These are phyloP conservation scores for Oceanites oceanicus DNA, from an alignment of 2,113 vertebrate genomes.

Conservation along the genomic window DNA sequence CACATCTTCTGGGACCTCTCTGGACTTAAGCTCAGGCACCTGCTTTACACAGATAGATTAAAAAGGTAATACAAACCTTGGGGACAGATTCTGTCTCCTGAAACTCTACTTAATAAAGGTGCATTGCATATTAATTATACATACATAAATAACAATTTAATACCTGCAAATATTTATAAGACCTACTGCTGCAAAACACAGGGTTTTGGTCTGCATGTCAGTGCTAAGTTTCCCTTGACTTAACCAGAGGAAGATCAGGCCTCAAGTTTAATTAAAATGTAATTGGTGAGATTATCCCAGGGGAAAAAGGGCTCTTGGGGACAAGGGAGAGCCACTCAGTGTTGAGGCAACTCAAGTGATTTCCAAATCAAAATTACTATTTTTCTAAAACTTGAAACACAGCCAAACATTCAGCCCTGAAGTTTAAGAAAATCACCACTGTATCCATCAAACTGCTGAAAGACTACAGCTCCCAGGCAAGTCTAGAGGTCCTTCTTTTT, in stretches of 20 bases:
- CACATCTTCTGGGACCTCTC: not conserved
- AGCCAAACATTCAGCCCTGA: not conserved
- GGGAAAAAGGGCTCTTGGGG: not conserved
- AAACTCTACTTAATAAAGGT: not conserved
- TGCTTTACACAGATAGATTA: not conserved
- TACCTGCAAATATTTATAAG: not conserved
- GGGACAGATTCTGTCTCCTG: not conserved
- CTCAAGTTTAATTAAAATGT: not conserved
- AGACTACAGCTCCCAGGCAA: not conserved
- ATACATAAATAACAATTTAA: not conserved
- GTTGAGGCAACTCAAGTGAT: not conserved
- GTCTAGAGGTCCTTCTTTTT: not conserved
- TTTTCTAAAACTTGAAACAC: not conserved
- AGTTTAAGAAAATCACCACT: not conserved
- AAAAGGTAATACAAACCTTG: not conserved
- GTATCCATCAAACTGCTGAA: not conserved
- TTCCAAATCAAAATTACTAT: not conserved
- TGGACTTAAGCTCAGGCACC: not conserved
- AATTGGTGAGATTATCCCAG: not conserved
- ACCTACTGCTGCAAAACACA: not conserved
- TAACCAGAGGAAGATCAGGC: not conserved
- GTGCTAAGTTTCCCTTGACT: not conserved
- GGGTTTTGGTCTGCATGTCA: not conserved
- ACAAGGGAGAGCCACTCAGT: not conserved
- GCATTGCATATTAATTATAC: not conserved